These are phyloP conservation scores for Rotaria sp. DNA, from an alignment of 2,888 invertebrate genomes.

Conservation along the genomic window DNA sequence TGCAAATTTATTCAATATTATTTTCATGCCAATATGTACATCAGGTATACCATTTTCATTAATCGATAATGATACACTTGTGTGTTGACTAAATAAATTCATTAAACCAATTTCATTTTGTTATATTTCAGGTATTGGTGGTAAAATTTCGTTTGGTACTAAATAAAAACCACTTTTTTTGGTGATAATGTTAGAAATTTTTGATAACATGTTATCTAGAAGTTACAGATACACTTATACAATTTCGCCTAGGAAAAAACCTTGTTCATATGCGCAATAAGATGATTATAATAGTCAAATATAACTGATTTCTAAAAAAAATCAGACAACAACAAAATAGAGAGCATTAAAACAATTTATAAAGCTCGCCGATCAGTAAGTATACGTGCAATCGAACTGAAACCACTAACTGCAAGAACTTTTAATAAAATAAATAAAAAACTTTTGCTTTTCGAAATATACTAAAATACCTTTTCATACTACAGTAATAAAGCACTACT, in stretches of 20 bases:
- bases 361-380: conserved; percentile 41
- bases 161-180: conserved; percentile 91
- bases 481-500: conserved; percentile 83
- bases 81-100: conserved; percentile 94
- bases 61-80: conserved; percentile 88
- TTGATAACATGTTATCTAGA: conserved; percentile 70
- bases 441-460: too few species aligned
- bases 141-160: conserved; percentile 87
- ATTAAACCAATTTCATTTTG: conserved; percentile 89
- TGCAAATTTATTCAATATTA: conserved; percentile 97
- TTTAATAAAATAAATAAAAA: neutral
- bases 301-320: neutral
- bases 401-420: conserved; percentile 32
- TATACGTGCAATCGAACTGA: conserved; percentile 42
- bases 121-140: conserved; percentile 81
- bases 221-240: conserved; percentile 58
- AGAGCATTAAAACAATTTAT: neutral
- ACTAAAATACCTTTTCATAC: conserved; percentile 82
- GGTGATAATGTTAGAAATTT: conserved; percentile 89
- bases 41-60: conserved; percentile 62
- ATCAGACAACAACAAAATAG: too few species aligned
- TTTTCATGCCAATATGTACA: conserved; percentile 87
- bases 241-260: neutral
- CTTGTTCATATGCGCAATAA: neutral
- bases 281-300: neutral